These are phyloP conservation scores for Aphaenogaster ashmeadi DNA, from an alignment of 1,140 invertebrate genomes.

Conservation along the genomic window DNA sequence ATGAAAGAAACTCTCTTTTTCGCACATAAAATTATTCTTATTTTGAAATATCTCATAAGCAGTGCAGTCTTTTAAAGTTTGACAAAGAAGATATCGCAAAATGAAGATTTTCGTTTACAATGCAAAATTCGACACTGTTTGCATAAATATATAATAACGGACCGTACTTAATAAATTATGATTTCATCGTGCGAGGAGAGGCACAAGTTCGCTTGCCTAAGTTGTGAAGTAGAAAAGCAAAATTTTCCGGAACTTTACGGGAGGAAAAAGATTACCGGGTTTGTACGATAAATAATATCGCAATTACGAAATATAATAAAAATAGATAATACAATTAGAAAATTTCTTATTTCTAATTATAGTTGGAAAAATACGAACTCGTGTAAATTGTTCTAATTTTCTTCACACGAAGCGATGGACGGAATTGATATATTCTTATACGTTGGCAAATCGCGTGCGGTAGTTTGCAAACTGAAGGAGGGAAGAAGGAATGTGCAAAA, in stretches of 20 bases:
- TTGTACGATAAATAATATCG: slow-evolving; percentile 10
- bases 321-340: background rate
- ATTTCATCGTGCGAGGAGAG: slow-evolving; percentile 20
- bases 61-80: background rate
- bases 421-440: background rate
- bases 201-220: background rate
- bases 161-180: slow-evolving; percentile 35
- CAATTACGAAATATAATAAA: background rate
- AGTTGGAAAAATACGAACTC: background rate
- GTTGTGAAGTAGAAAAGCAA: slow-evolving; percentile 14
- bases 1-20: background rate
- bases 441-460: background rate
- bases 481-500: background rate
- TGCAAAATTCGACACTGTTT: slow-evolving; percentile 21
- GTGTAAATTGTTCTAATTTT: background rate
- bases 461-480: background rate
- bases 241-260: background rate
- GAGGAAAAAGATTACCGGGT: background rate
- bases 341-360: background rate
- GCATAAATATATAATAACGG: slow-evolving; percentile 21
- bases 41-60: slow-evolving; percentile 7
- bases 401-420: background rate
- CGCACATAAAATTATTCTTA: background rate
- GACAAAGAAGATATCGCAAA: background rate
- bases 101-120: slow-evolving; percentile 30